Conservation (phyloP, 2,113 vertebrate species). For the Myiopsitta monachus region DNA sequence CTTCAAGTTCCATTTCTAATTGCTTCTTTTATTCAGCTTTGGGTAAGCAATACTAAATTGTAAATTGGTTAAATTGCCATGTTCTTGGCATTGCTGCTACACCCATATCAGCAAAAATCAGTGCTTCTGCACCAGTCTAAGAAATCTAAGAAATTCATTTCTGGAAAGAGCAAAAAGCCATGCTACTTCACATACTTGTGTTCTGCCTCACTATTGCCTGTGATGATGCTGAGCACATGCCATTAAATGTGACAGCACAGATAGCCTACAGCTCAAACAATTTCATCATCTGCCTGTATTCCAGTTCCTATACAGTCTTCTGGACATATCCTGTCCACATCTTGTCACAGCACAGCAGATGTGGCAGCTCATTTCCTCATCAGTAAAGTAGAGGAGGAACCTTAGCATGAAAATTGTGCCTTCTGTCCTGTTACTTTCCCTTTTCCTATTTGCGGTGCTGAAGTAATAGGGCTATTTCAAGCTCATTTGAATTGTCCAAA, state of each 20-base stretch:
- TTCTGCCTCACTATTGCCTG: neutral
- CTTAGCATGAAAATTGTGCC: neutral
- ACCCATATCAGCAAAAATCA: neutral
- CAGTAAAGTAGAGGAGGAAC: neutral
- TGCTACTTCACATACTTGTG: neutral
- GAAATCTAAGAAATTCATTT: neutral
- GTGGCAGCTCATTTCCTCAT: slow-evolving; percentile 38
- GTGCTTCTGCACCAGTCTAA: neutral
- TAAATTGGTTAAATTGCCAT: neutral
- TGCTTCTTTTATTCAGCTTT: neutral
- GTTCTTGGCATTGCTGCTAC: neutral
- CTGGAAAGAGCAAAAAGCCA: neutral
- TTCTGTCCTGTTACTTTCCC: neutral
- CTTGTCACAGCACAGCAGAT: slow-evolving; percentile 13
- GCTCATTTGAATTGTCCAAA: neutral
- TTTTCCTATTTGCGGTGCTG: fast-evolving
- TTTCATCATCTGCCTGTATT: slow-evolving; percentile 1
- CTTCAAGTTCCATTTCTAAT: neutral
- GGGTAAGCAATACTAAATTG: neutral
- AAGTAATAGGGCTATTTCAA: neutral
- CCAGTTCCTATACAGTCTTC: neutral
- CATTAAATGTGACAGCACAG: neutral
- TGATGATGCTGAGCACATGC: neutral
- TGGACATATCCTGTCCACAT: neutral
- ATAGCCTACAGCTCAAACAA: slow-evolving; percentile 25